A percentile compares a stretch with the other conserved stretches of the same genome.
Evolutionary conservation across 1,140 invertebrate genomes (phyloP).

Genomic region (Polyergus mexicanus): DNA sequence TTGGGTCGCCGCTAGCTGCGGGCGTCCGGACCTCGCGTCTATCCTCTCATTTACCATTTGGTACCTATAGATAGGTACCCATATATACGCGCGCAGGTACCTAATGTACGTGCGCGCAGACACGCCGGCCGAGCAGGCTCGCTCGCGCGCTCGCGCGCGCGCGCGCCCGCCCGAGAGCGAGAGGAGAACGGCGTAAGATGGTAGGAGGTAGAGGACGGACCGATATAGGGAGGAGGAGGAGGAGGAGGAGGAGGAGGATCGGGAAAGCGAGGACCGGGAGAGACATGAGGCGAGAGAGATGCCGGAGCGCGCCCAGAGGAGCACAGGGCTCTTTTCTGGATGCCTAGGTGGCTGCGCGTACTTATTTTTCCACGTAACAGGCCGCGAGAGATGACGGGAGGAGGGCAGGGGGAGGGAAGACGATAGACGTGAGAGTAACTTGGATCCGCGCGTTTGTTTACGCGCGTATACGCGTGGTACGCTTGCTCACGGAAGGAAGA

Average conservation of each 20-base stretch:
- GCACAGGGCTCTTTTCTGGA: conserved; percentile 65
- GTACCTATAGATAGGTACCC: conserved; percentile 86
- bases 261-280: conserved; percentile 43
- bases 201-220: conserved; percentile 23
- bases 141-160: conserved; percentile 47
- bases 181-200: conserved; percentile 44
- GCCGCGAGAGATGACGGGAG: conserved; percentile 8
- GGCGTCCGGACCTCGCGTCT: conserved; percentile 85
- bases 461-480: background rate
- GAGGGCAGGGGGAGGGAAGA: background rate
- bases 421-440: background rate
- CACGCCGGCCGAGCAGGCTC: conserved; percentile 68
- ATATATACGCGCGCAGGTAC: conserved; percentile 77
- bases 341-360: conserved; percentile 74
- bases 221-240: conserved; percentile 45
- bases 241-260: conserved; percentile 25
- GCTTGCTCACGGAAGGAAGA: conserved; percentile 26
- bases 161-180: conserved; percentile 52
- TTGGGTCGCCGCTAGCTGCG: conserved; percentile 86
- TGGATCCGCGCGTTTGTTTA: conserved; percentile 27
- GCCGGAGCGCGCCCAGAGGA: conserved; percentile 68
- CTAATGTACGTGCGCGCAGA: conserved; percentile 80
- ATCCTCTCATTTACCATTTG: conserved; percentile 87
- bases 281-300: conserved; percentile 62
- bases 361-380: conserved; percentile 80